These are phyloP conservation scores for Bombyx huttoni DNA, from an alignment of 2,888 invertebrate species.

Conservation along the genomic window DNA sequence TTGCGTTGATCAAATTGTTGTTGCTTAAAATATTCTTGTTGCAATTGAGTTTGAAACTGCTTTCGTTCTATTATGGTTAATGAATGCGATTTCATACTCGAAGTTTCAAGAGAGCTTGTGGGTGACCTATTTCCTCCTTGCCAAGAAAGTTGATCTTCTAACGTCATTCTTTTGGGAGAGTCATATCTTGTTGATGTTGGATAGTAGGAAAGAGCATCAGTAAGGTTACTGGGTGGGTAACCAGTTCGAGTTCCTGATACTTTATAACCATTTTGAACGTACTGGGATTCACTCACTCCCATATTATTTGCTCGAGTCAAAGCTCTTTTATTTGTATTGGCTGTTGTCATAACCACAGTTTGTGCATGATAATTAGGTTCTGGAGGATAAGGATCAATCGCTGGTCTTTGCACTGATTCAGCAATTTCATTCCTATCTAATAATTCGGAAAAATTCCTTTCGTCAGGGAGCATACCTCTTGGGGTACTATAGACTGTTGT, in stretches of 20 bases:
- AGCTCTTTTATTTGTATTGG: conserved; percentile 52
- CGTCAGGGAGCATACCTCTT: conserved; percentile 74
- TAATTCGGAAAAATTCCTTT: conserved; percentile 77
- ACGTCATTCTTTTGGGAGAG: conserved; percentile 65
- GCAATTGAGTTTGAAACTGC: conserved; percentile 67
- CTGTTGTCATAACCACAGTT: conserved; percentile 61
- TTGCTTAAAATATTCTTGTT: conserved; percentile 68
- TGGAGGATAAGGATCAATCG: conserved; percentile 62
- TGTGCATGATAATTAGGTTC: conserved; percentile 73
- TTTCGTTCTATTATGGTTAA: conserved; percentile 68
- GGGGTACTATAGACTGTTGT: conserved; percentile 83
- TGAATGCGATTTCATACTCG: conserved; percentile 71
- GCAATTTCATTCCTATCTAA: conserved; percentile 74
- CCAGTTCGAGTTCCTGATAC: conserved; percentile 75
- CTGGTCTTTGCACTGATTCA: conserved; percentile 38
- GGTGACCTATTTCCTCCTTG: conserved; percentile 72
- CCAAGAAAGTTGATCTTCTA: conserved; percentile 76
- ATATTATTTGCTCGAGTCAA: conserved; percentile 74
- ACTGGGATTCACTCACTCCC: conserved; percentile 61
- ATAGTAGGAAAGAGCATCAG: conserved; percentile 86
- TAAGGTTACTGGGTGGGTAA: conserved; percentile 81
- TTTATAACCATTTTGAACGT: conserved; percentile 78
- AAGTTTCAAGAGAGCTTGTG: conserved; percentile 75
- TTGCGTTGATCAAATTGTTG: conserved; percentile 68
- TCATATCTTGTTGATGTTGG: conserved; percentile 79